Base-by-base conservation (phyloP, 2,888 invertebrate genomes). In the Machimus rusticus region DNA sequence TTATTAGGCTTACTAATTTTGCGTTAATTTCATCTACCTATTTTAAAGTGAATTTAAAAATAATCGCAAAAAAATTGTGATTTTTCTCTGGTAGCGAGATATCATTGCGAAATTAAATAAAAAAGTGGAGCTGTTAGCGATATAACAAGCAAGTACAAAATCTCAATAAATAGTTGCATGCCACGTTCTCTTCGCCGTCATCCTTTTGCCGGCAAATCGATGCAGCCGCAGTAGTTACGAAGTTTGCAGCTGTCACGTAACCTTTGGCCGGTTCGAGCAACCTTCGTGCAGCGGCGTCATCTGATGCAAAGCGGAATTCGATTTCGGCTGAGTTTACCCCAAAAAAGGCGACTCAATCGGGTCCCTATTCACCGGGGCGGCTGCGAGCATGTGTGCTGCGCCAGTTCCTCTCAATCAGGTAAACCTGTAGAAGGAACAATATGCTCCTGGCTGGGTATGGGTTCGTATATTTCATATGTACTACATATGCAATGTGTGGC, bases 241-340 rank as follows among this genome's bases (percentile, higher is more conserved):
- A 85, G 31, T 46, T 31, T 31, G 89, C 89, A 89, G 89, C 89
- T 89, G 89, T 89, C 89, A 85, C 88, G 88, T 89, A 89, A 89
- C 89, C 89, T 89, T 89, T 89, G 89, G 89, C 89, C 89, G 89
- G 85, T 55, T 19, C 87, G 51, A 55, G 85, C 16, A 66, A 28
- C 85, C 85, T 86, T 76, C 74, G 43, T 74, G 43, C 85, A 23
- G 34, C 43, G 19, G 28, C 85, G 85, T 86, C 85, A 74, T 86
- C 55, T 86, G 86, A 86, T 86, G 86, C 86, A 86, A 86, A 86
- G 77, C 77, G 57, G 76, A 86, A 66, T 86, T 86, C 86, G 34
- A 86, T 86, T 86, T 86, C 77, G 78, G 43, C 51, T 57, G 57
- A 78, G 55, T 86, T 86, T 86, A 77, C 86, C 86, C 86, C 76